Evolutionary conservation across 2,888 invertebrate species (phyloP), one percentile per base, ranked within the genome.

Genomic region (Xestia rhomboidea): DNA sequence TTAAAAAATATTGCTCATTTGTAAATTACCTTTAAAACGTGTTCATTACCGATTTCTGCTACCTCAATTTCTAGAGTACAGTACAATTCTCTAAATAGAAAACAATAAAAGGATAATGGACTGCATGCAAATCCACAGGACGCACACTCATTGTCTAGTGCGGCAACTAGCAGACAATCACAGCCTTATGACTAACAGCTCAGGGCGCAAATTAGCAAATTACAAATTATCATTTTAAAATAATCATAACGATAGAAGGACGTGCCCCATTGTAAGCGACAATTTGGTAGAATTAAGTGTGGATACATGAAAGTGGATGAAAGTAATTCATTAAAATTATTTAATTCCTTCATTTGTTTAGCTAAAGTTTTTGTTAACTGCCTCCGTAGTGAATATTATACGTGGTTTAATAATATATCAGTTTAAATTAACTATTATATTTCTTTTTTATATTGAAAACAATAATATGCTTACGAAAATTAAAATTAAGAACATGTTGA

Each of bases 61-160:
- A 73, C 72, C 67, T 80, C 49, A 63, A 62, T 73, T 64, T 57
- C 60, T 69, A n/a, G n/a, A n/a, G n/a, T 77, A 21, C 34, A 80
- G 38, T 75, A 0, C 24, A n/a, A 66, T 64, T 69, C 83, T 87
- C 81, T 73, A 67, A 75, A 85, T 85, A 86, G 76, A 60, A 18
- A 79, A 80, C 68, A 71, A 79, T 79, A 76, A 70, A 76, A 76
- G 81, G 71, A 82, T 73, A 74, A 73, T 68, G 73, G 38, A 67
- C 49, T 57, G 70, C 68, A 80, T 86, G 84, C 86, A 88, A 91
- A 87, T 88, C 76, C 79, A 44, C 75, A 86, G 88, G 74, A 80
- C 80, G 75, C 64, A 57, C 79, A 73, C 62, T 76, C 85, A 76
- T 86, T 83, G 70, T 76, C 34, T 75, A 15, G 11, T 38, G 63